A percentile compares a stretch with the other conserved stretches of the same genome.
phyloP scores from a whole-genome alignment of 1,140 invertebrate genomes.

The Augochlora pura region DNA sequence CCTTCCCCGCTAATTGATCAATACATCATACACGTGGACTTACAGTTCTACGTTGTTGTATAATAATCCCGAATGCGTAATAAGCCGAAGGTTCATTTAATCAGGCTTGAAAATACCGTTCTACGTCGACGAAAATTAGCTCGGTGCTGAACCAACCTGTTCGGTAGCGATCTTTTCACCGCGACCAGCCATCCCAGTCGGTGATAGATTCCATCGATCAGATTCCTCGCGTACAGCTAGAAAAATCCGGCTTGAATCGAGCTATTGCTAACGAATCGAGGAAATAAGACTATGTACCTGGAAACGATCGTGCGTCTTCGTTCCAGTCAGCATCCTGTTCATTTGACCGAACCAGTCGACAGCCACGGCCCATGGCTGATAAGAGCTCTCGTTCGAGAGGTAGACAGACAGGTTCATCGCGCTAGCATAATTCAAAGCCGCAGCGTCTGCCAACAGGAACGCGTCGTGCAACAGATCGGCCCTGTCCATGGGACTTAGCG shows the following conservation, averaged over 20 bases:
- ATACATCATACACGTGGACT: background rate
- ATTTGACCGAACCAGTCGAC: conserved; percentile 31
- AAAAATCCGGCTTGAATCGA: background rate
- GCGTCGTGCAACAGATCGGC: conserved; percentile 91
- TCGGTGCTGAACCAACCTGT: conserved; percentile 55
- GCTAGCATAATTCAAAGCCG: conserved; percentile 82
- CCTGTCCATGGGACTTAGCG: conserved; percentile 86
- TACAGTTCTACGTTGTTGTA: background rate
- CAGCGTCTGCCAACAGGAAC: conserved; percentile 87
- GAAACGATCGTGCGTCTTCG: background rate
- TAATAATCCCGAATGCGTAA: background rate
- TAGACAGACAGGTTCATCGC: conserved; percentile 85
- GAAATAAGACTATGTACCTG: conserved; percentile 17
- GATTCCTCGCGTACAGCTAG: conserved; percentile 18
- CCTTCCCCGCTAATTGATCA: background rate
- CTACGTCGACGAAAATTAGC: background rate
- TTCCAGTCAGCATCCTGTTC: conserved; percentile 19
- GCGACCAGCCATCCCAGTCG: conserved; percentile 7
- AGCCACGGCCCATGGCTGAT: conserved; percentile 86
- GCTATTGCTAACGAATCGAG: background rate
- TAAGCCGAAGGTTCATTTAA: background rate
- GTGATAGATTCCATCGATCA: conserved; percentile 19
- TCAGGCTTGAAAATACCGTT: too few species aligned
- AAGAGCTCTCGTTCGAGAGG: conserved; percentile 83
- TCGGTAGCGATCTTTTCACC: background rate